Base-by-base conservation (phyloP, 2,797 vertebrate species). In the Intellagama lesueurii region DNA sequence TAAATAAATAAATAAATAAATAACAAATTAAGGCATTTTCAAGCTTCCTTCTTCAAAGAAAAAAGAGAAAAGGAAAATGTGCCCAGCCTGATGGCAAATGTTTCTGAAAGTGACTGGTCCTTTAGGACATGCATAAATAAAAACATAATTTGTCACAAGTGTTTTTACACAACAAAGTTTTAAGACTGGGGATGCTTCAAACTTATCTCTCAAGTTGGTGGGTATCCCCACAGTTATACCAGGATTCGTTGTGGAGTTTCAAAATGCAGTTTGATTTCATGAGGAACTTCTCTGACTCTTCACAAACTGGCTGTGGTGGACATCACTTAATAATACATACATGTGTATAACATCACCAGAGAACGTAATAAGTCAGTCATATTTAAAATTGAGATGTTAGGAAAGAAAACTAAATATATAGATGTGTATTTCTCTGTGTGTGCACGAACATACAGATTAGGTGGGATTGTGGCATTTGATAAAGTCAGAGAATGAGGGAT, bases 1-100 rank as follows among this genome's bases (percentile, higher is more conserved):
- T 56, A 56, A 56, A 44, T 30, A 70, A 66, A 19, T 1, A 35
- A 87, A 79, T 35, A 91, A 94, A 92, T 90, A 16, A 89, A 40
- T 78, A 47, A 72, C 92, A 91, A 91, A 92, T 70, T 70, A 87
- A 76, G 47, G 22, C 5, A 40, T 2, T 19, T 77, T n/a, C 84
- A 86, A 81, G 44, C 72, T 82, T 82, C 79, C 60, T 56, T 4
- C 17, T 84, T 81, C 5, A 68, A 77, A 77, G 14, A 30, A 76
- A 76, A 75, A 47, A n/a, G 7, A 14, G 0, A 7, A 83, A 80
- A 90, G 88, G 84, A 3, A 70, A 56, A 91, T 9, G 60, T 91
- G 83, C 52, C 52, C n/a, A 56, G 12, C 80, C 70, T 56, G 60
- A 68, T 73, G 47, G 77, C 49, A 35, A 77, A 56, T 69, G 85